Base-by-base conservation (phyloP, 1,140 invertebrate genomes). In the Diachasmimorpha longicaudata region DNA sequence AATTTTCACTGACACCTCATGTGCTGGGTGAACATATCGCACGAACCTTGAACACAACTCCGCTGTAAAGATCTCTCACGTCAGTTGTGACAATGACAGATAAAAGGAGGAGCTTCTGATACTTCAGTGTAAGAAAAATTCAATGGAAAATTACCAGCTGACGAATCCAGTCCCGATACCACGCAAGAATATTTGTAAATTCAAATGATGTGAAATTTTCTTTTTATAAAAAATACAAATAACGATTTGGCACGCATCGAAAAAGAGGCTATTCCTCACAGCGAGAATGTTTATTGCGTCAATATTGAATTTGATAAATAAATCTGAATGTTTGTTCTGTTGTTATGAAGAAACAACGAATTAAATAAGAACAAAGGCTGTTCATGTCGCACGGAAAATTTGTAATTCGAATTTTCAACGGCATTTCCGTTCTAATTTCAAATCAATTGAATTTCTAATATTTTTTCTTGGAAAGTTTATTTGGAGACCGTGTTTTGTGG, bases 381-480 rank as follows among this genome's bases (percentile, higher is more conserved):
- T 21, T 14, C 46, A 36, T 37, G 31, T 16, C 14, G 3, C 10
- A 55, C 37, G 31, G 46, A 16, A 55, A 72, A 72, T 72, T 21
- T 72, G 70, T 72, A 58, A 72, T 72, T 72, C 70, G 70, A 72
- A 72, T 72, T 58, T 14, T 37, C 2, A 11, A 19, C 14, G 4
- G 66, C 19, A 37, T 25, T 72, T 72, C 44, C 46, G 70, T 72
- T 70, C 39, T 10, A 23, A 44, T 48, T 44, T 44, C n/a, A 46
- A 23, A 48, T 71, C 44, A 11, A 16, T 71, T 23, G 70, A 46
- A 31, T 55, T 55, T 55, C 48, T 55, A 19, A 21, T 55, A 16
- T 55, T 55, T 55, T 14, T 55, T 55, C 14, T 16, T 55, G 48
- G 39, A 11, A 31, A 31, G 31, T 31, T 31, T 31, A 31, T 31